These are phyloP conservation scores for Drosophila gaucha DNA, from an alignment of 2,888 invertebrate species.

Conservation along the genomic window DNA sequence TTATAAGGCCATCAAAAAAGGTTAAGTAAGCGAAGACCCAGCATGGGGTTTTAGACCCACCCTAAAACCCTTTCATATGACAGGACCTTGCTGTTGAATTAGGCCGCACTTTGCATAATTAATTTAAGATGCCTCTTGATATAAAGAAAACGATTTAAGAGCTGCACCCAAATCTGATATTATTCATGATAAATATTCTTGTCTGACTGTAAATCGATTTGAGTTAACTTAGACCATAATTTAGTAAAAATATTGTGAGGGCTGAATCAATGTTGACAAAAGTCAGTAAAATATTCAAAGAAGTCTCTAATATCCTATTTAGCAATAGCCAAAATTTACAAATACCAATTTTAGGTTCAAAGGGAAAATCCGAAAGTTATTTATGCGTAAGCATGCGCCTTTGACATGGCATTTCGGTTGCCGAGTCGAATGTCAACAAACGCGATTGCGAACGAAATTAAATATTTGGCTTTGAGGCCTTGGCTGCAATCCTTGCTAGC, in stretches of 20 bases:
- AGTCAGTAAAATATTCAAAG: not conserved
- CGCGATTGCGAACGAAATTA: constrained; percentile 61
- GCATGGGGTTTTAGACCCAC: not conserved
- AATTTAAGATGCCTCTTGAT: constrained; percentile 48
- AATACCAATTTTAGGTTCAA: constrained; percentile 53
- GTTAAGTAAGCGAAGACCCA: constrained; percentile 54
- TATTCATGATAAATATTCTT: not conserved
- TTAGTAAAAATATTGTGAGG: not conserved
- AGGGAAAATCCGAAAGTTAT: constrained; percentile 55
- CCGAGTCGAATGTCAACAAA: constrained; percentile 60
- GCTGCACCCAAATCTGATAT: not conserved
- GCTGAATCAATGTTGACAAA: not conserved
- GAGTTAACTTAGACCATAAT: constrained; percentile 1
- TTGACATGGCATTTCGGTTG: constrained; percentile 53
- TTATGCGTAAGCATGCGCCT: constrained; percentile 72
- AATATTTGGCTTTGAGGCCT: constrained; percentile 63
- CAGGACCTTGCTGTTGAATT: constrained; percentile 55
- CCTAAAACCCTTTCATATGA: constrained; percentile 47
- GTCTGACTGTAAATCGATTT: not conserved
- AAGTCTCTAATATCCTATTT: not conserved
- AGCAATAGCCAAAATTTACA: constrained; percentile 8
- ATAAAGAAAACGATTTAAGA: not conserved
- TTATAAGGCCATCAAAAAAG: constrained; percentile 75
- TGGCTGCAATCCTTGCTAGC: constrained; percentile 52
- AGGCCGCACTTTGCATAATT: constrained; percentile 77